A percentile compares a stretch with the other conserved stretches of the same genome.
These are phyloP conservation scores for Drosophila acutilabella DNA, from an alignment of 2,888 invertebrate genomes.

Conservation along the genomic window DNA sequence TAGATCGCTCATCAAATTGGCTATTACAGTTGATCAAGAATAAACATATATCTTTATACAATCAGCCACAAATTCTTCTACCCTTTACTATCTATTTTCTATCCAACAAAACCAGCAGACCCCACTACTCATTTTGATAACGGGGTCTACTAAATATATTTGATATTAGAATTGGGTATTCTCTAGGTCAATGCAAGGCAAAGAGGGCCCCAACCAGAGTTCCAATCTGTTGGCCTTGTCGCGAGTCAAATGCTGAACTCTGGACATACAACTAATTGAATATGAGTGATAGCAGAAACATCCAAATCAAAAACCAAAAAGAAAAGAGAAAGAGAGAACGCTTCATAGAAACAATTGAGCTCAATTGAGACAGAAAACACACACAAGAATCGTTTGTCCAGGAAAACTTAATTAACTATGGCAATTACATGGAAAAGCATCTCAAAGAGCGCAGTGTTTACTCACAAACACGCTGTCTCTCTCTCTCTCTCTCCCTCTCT, in stretches of 20 bases:
- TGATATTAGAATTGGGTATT: conserved; percentile 34
- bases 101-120: too few species aligned
- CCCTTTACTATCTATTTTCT: too few species aligned
- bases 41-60: too few species aligned
- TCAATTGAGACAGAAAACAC: conserved; percentile 60
- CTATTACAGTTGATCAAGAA: too few species aligned
- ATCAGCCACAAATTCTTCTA: too few species aligned
- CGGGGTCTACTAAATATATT: conserved; percentile 5
- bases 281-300: conserved; percentile 40
- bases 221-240: conserved; percentile 39
- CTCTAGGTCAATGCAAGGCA: conserved; percentile 54
- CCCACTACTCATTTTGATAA: too few species aligned
- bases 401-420: conserved; percentile 72
- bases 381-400: conserved; percentile 39
- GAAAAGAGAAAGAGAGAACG: background rate
- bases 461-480: background rate
- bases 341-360: conserved; percentile 66
- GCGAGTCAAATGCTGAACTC: conserved; percentile 40
- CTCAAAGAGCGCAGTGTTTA: conserved; percentile 25
- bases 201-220: conserved; percentile 11
- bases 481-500: conserved; percentile 9
- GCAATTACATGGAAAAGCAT: conserved; percentile 65
- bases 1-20: too few species aligned
- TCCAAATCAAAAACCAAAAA: background rate
- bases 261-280: conserved; percentile 45